Evolutionary conservation across 1,140 invertebrate species (phyloP).

Genomic region (Battus philenor): DNA sequence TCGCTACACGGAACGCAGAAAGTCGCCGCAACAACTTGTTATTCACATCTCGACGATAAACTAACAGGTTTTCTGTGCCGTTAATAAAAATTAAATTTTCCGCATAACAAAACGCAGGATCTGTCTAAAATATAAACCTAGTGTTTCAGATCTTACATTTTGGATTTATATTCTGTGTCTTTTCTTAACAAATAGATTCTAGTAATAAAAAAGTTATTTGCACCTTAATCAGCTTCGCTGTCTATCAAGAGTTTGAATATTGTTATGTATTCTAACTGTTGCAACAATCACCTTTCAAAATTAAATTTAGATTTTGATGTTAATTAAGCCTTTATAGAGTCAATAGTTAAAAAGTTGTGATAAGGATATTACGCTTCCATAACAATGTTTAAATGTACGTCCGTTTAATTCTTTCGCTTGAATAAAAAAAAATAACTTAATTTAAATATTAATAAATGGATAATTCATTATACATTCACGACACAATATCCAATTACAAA

Average conservation of each 20-base stretch:
- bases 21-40: conserved; percentile 12
- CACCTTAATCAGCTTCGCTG: too few species aligned
- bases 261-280: too few species aligned
- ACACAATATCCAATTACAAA: conserved; percentile 11
- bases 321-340: too few species aligned
- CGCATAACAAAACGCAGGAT: not conserved
- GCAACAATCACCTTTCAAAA: too few species aligned
- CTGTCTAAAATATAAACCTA: not conserved
- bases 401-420: too few species aligned
- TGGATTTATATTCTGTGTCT: too few species aligned
- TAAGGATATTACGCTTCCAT: too few species aligned
- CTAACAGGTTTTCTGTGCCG: conserved; percentile 6
- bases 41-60: conserved; percentile 1
- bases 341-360: not conserved
- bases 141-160: not conserved
- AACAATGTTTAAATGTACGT: too few species aligned
- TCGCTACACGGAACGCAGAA: conserved; percentile 24
- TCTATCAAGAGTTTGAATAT: too few species aligned
- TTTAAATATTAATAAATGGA: conserved; percentile 4
- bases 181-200: too few species aligned
- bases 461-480: conserved; percentile 17
- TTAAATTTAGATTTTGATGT: too few species aligned
- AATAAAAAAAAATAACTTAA: conserved; percentile 5
- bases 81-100: conserved; percentile 15
- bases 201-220: too few species aligned